Evolutionary conservation across 2,888 invertebrate species (phyloP).

Genomic region (Megastigmus dorsalis): DNA sequence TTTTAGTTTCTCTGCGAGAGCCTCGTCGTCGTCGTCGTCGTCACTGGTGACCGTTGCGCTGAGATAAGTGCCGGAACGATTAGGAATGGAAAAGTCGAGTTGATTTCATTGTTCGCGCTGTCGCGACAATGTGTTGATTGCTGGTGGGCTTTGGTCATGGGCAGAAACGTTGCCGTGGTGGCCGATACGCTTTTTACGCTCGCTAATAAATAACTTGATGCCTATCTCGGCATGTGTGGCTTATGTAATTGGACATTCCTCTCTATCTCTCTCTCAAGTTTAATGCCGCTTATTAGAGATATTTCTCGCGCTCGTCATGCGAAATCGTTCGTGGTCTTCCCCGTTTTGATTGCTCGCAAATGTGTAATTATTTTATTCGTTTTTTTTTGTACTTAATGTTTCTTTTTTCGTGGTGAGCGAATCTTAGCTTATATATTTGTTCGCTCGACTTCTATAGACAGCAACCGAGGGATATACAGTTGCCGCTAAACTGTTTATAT

Average conservation of each 20-base stretch:
- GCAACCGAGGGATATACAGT: too few relatives aligned
- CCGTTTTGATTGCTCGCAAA: constrained; percentile 1
- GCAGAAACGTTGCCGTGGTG: too few relatives aligned
- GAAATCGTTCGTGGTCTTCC: background rate
- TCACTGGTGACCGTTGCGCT: too few relatives aligned
- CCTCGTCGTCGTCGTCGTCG: background rate
- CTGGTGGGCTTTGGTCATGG: too few relatives aligned
- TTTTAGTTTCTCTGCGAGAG: background rate
- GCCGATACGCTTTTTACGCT: constrained; percentile 30
- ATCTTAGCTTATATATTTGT: too few relatives aligned
- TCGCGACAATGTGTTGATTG: constrained; percentile 8
- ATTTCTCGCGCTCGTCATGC: background rate
- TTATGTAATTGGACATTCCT: constrained; percentile 26
- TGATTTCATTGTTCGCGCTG: background rate
- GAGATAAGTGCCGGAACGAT: background rate
- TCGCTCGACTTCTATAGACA: too few relatives aligned
- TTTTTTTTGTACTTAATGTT: too few relatives aligned
- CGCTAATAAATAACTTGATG: constrained; percentile 30
- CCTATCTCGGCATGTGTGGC: background rate
- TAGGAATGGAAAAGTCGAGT: background rate
- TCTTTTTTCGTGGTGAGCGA: too few relatives aligned
- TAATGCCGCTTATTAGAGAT: background rate
- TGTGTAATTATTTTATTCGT: background rate
- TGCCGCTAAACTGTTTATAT: too few relatives aligned
- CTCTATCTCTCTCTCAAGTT: background rate